Base-by-base conservation (phyloP, 2,113 vertebrate genomes). In the Zeus faber region DNA sequence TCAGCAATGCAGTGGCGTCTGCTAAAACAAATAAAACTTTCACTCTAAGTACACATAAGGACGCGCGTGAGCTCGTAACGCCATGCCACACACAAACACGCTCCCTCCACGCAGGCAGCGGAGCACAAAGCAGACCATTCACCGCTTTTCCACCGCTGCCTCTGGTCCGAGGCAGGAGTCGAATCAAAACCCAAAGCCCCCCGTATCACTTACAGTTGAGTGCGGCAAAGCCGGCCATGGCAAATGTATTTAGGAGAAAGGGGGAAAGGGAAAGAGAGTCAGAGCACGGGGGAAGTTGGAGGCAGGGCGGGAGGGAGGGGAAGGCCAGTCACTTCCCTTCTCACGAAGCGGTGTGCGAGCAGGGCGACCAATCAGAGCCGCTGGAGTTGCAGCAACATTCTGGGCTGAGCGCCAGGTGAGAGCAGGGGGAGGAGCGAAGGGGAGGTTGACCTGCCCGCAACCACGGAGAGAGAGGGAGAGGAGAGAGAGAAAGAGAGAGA, bases 241-340 rank as follows among this genome's bases (percentile, higher is more conserved):
- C 26, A 37, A 22, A 46, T 23, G 35, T 14, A 49, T 40, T 51
- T 41, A 31, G 45, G 46, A 27, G 53, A 39, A 25, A 16, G 41
- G 16, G 49, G 21, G 74, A 76, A 73, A 80, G 63, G 58, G 60
- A 77, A 33, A 72, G 67, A 71, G 71, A 77, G 73, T 70, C 73
- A 82, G 78, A 69, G 70, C 76, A 83, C 72, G 63, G 53, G 56
- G 70, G 78, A 80, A 80, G 84, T 83, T 85, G 44, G 50, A 74
- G 67, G 70, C 74, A 80, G 76, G 75, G 81, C 65, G 77, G 59
- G 70, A 59, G 71, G 75, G 76, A 80, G 80, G 77, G 67, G 71
- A 79, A 18, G 72, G 80, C 84, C 81, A 84, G 79, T 88, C 79
- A 85, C 86, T 88, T 90, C 85, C 87, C 82, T 83, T 85, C 83